A percentile compares a stretch with the other conserved stretches of the same genome.
These are phyloP conservation scores for Noctua fimbriata DNA, from an alignment of 2,888 invertebrate species.

Conservation along the genomic window DNA sequence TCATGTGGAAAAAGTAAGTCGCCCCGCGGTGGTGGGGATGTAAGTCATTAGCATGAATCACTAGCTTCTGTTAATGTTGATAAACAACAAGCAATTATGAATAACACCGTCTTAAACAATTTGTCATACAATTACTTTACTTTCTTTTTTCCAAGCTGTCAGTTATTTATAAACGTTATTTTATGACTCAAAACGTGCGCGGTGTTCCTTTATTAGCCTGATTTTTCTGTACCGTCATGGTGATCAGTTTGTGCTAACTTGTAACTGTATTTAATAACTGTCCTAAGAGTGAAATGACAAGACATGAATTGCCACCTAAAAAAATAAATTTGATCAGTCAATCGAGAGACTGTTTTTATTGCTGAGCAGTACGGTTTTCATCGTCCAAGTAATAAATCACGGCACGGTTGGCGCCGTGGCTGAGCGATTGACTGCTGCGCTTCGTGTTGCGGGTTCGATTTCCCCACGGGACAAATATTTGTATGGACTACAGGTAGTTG, in stretches of 20 bases:
- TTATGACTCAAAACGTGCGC: conserved; percentile 33
- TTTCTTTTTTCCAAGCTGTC: conserved; percentile 31
- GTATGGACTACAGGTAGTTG: no score
- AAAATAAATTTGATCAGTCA: neutral
- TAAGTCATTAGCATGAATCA: conserved; percentile 80
- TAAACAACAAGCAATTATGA: conserved; percentile 63
- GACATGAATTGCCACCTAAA: neutral
- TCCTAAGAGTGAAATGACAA: neutral
- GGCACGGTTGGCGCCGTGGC: no score
- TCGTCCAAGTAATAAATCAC: neutral
- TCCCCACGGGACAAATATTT: no score
- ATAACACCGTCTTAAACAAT: conserved; percentile 60
- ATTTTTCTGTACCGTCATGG: neutral
- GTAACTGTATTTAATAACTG: neutral
- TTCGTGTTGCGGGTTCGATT: no score
- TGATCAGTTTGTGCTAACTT: neutral
- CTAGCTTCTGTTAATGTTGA: conserved; percentile 67
- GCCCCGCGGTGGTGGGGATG: conserved; percentile 74
- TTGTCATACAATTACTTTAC: conserved; percentile 50
- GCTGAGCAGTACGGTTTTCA: neutral
- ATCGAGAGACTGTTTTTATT: neutral
- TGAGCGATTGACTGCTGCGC: no score
- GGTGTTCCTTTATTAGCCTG: neutral
- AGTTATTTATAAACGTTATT: conserved; percentile 54
- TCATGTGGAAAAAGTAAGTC: conserved; percentile 86